These are phyloP conservation scores for Exephanes ischioxanthus DNA, from an alignment of 2,888 invertebrate genomes.

Conservation along the genomic window DNA sequence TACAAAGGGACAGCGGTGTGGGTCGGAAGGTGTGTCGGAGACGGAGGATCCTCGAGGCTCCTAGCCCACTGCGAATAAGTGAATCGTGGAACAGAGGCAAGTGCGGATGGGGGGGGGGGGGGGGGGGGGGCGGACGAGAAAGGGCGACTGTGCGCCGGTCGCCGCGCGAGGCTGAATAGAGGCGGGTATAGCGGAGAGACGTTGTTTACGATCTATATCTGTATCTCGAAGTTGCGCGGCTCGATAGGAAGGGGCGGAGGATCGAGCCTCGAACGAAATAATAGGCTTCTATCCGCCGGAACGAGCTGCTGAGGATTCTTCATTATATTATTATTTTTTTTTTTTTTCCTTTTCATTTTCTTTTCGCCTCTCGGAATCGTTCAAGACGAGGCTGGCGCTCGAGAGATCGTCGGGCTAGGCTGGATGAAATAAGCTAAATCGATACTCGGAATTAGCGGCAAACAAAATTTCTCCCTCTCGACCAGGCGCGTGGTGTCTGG, in stretches of 20 bases:
- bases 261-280: conserved; percentile 52
- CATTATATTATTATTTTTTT: not conserved
- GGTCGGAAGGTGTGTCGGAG: not conserved
- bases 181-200: conserved; percentile 1
- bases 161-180: conserved; percentile 15
- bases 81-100: conserved; percentile 17
- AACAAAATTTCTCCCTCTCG: no score
- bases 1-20: not conserved
- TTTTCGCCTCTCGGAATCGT: not conserved
- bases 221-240: not conserved
- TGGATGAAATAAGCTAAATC: no score
- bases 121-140: not conserved
- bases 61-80: conserved; percentile 4
- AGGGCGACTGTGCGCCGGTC: not conserved
- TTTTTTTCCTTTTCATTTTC: not conserved
- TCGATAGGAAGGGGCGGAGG: conserved; percentile 15
- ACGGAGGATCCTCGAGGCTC: conserved; percentile 15
- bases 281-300: conserved; percentile 52
- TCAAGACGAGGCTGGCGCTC: not conserved
- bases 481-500: no score
- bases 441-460: no score
- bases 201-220: conserved; percentile 3
- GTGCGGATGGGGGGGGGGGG: not conserved
- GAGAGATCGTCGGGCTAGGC: not conserved
- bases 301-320: conserved; percentile 37